These are phyloP conservation scores for Morpho helenor DNA, from an alignment of 2,888 invertebrate species.

Conservation along the genomic window DNA sequence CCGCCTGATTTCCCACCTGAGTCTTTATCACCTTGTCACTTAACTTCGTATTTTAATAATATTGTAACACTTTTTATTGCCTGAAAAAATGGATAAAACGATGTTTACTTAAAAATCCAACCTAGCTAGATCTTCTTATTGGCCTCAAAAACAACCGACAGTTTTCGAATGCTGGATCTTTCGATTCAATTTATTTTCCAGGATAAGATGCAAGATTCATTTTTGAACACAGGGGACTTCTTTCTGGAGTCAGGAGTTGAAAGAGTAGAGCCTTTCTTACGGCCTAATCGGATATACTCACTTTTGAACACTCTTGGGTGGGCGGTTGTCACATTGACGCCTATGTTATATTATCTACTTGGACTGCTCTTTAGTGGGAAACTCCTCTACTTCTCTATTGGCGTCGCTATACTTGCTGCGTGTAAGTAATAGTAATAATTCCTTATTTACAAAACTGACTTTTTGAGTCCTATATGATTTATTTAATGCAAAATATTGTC, in stretches of 20 bases:
- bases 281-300: constrained; percentile 81
- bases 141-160: no score
- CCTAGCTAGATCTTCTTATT: no score
- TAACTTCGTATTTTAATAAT: no score
- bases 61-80: no score
- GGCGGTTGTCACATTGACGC: constrained; percentile 83
- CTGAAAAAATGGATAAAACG: no score
- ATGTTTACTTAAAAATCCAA: no score
- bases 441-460: no score
- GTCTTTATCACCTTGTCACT: no score
- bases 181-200: constrained; percentile 36
- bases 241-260: constrained; percentile 86
- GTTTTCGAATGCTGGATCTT: background rate
- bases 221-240: constrained; percentile 87
- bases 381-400: constrained; percentile 83
- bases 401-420: constrained; percentile 83
- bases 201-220: constrained; percentile 88
- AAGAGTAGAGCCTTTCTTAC: constrained; percentile 78
- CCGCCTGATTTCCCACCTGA: no score
- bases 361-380: constrained; percentile 86
- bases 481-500: no score
- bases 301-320: constrained; percentile 86
- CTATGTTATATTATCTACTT: constrained; percentile 84
- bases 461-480: no score
- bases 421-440: constrained; percentile 81